Conservation (phyloP, 2,113 vertebrate genomes). For the Alexandromys fortis region DNA sequence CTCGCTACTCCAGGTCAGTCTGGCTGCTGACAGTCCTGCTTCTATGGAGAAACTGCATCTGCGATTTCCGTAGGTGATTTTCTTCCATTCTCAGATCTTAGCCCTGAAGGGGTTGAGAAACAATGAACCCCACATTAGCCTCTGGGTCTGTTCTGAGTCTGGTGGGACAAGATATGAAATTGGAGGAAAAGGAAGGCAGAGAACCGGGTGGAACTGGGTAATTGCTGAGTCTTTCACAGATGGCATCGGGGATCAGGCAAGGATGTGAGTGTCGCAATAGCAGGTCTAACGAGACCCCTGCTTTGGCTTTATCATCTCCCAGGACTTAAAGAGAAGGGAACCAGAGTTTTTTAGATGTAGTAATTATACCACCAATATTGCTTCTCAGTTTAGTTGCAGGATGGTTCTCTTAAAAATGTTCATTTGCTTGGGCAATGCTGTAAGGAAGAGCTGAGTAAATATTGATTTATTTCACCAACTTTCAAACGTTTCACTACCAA, state of each 20-base stretch:
- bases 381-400: background rate
- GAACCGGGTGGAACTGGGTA: background rate
- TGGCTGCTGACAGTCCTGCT: background rate
- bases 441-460: background rate
- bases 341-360: slow-evolving; percentile 10
- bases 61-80: slow-evolving; percentile 20
- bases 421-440: slow-evolving; percentile 2
- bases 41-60: slow-evolving; percentile 1
- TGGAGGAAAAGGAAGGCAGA: background rate
- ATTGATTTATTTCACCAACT: slow-evolving; percentile 16
- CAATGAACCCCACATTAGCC: background rate
- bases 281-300: slow-evolving; percentile 68
- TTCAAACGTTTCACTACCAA: slow-evolving; percentile 39
- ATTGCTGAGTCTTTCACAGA: slow-evolving; percentile 47
- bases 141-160: slow-evolving; percentile 16
- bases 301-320: slow-evolving; percentile 44
- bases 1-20: background rate
- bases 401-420: slow-evolving; percentile 38
- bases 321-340: slow-evolving; percentile 52
- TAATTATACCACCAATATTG: slow-evolving; percentile 2
- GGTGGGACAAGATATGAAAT: background rate
- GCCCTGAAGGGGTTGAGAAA: background rate
- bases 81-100: slow-evolving; percentile 4
- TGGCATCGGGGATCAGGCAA: slow-evolving; percentile 8
- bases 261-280: slow-evolving; percentile 57